Percentiles rank a stretch among this genome's conserved stretches.
Evolutionary conservation across 2,888 invertebrate genomes (phyloP).

Genomic region (Idaea dimidiata): DNA sequence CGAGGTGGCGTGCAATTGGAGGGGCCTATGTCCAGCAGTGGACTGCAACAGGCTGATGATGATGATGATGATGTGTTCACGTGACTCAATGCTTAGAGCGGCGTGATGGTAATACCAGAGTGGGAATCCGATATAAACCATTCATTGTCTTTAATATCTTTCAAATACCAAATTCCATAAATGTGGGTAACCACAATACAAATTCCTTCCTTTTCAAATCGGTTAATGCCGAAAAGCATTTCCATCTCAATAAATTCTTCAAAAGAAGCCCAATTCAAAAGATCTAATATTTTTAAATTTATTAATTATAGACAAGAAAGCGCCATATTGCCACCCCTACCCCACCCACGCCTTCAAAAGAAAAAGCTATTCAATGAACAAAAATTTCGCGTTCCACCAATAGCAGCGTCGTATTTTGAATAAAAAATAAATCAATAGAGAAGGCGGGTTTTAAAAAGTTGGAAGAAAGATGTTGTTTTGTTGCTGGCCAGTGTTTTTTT

Average conservation of each 20-base stretch:
- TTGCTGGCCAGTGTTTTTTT: slow-evolving; percentile 11
- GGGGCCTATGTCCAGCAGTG: no score
- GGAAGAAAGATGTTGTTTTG: slow-evolving; percentile 23
- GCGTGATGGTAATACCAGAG: no score
- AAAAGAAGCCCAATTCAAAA: slow-evolving; percentile 24
- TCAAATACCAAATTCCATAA: no score
- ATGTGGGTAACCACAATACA: no score
- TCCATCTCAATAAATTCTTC: slow-evolving; percentile 11
- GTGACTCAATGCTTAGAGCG: no score
- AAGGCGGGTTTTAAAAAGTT: slow-evolving; percentile 39
- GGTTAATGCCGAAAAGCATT: slow-evolving; percentile 7
- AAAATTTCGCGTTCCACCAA: slow-evolving; percentile 67
- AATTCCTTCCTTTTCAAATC: not conserved
- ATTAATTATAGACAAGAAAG: slow-evolving; percentile 32
- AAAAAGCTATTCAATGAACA: slow-evolving; percentile 76
- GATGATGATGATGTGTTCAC: no score
- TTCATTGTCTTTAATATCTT: no score
- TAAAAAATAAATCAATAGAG: slow-evolving; percentile 69
- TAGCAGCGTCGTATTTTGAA: slow-evolving; percentile 46
- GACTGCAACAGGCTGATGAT: no score
- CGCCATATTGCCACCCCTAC: slow-evolving; percentile 55
- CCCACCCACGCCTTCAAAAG: slow-evolving; percentile 62
- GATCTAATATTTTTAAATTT: slow-evolving; percentile 45
- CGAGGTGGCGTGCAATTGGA: no score
- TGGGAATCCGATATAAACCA: no score